Percentiles rank a stretch among this genome's conserved stretches.
Conservation (phyloP, 2,113 vertebrate species). For the Phalacrocorax aristotelis region DNA sequence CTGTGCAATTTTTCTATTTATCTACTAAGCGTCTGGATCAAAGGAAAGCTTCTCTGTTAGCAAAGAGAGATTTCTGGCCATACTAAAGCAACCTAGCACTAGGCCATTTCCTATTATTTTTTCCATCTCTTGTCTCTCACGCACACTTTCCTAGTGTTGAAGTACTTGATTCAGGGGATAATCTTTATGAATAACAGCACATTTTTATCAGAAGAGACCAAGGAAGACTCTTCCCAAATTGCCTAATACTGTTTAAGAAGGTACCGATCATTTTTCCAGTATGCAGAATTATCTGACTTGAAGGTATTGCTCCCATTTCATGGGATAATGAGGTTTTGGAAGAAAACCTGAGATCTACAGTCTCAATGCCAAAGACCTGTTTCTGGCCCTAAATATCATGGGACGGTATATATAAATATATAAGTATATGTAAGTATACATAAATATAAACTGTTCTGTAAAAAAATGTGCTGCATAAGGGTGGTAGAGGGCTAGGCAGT, state of each 20-base stretch:
- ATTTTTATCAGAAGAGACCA: not conserved
- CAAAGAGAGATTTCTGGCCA: not conserved
- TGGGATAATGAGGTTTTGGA: not conserved
- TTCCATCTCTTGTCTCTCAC: not conserved
- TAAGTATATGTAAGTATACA: not conserved
- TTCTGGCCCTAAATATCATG: not conserved
- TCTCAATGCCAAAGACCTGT: not conserved
- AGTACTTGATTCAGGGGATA: not conserved
- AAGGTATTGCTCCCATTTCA: not conserved
- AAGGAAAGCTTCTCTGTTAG: not conserved
- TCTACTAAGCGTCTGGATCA: not conserved
- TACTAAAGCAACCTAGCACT: not conserved
- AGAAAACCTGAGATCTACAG: not conserved
- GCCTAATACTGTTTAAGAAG: not conserved
- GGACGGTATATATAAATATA: not conserved
- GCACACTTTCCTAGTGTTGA: not conserved
- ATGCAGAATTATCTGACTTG: not conserved
- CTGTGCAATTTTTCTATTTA: not conserved
- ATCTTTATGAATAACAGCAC: not conserved
- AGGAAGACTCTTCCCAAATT: not conserved
- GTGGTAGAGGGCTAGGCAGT: not conserved
- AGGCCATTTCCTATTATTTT: not conserved
- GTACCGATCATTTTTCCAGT: not conserved
- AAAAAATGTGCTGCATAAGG: not conserved
- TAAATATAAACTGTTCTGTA: not conserved